phyloP scores from a whole-genome alignment of 1,140 invertebrate genomes.

The Lasioglossum baleicum region DNA sequence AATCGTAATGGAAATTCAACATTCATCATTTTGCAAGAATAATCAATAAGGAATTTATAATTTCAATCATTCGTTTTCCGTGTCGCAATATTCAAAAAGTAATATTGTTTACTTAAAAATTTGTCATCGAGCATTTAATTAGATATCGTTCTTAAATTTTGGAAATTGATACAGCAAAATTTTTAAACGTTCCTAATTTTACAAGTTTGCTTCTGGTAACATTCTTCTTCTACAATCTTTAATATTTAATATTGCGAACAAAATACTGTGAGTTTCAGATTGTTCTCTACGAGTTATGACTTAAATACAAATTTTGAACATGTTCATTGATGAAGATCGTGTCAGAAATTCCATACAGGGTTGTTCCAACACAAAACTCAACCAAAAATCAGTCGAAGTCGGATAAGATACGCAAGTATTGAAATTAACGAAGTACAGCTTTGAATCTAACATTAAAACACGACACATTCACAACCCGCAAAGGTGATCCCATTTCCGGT shows the following conservation, averaged over 20 bases:
- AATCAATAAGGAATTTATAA: neutral
- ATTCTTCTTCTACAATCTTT: too few species aligned
- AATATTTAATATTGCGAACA: too few species aligned
- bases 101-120: too few species aligned
- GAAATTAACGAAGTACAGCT: slow-evolving; percentile 28
- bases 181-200: too few species aligned
- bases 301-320: neutral
- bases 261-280: too few species aligned
- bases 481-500: slow-evolving; percentile 19
- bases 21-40: too few species aligned
- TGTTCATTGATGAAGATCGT: neutral
- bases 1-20: neutral
- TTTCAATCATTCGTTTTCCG: neutral
- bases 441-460: slow-evolving; percentile 9
- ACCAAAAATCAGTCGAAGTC: neutral
- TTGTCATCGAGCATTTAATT: neutral
- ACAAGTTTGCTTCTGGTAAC: neutral
- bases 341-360: neutral
- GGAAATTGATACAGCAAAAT: neutral
- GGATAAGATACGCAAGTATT: neutral
- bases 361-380: slow-evolving; percentile 2
- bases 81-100: too few species aligned
- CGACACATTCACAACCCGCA: slow-evolving; percentile 4
- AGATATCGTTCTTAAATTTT: neutral
- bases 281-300: too few species aligned